phyloP scores from a whole-genome alignment of 2,888 invertebrate species.

The Hyposoter didymator region DNA sequence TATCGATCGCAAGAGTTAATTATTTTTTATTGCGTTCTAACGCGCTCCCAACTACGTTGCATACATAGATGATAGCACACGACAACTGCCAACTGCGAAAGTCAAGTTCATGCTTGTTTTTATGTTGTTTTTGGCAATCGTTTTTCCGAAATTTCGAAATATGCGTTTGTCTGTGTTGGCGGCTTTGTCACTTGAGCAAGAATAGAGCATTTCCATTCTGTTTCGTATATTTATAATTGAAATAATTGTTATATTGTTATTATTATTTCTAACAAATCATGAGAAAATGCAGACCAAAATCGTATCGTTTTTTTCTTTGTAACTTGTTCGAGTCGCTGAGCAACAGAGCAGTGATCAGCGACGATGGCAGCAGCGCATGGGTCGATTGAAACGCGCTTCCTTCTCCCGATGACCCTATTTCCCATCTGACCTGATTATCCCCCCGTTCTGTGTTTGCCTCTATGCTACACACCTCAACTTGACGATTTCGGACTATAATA shows the following conservation, averaged over 20 bases:
- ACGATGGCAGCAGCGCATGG: conserved; percentile 58
- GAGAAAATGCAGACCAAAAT: not conserved
- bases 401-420: conserved; percentile 70
- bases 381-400: conserved; percentile 68
- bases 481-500: conserved; percentile 41
- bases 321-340: not conserved
- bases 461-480: conserved; percentile 45
- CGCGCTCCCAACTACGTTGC: not conserved
- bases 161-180: not conserved
- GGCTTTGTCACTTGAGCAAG: not conserved
- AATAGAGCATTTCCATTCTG: not conserved
- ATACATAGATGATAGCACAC: not conserved
- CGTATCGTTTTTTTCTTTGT: conserved; percentile 22
- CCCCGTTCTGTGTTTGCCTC: conserved; percentile 40
- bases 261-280: not conserved
- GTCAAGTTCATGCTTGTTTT: not conserved
- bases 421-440: conserved; percentile 67
- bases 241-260: not conserved
- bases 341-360: conserved; percentile 60
- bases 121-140: not conserved
- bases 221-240: not conserved
- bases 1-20: conserved; percentile 25
- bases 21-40: conserved; percentile 35
- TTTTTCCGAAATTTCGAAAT: not conserved
- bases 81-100: not conserved